Conservation (phyloP, 2,888 invertebrate genomes). For the Diogma glabrata region DNA sequence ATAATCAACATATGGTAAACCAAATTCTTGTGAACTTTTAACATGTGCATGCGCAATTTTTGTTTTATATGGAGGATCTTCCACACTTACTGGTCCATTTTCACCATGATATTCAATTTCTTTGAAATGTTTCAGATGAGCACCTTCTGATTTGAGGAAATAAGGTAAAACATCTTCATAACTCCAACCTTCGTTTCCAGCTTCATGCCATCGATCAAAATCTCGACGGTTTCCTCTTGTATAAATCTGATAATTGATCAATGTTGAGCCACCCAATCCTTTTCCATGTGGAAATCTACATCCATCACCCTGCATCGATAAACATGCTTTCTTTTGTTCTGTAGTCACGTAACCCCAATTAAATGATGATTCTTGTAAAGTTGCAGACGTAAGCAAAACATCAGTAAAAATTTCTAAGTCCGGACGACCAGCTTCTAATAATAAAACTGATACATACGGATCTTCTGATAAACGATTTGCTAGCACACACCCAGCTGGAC, state of each 20-base stretch:
- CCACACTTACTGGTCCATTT: constrained; percentile 49
- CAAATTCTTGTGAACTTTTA: constrained; percentile 50
- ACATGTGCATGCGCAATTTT: constrained; percentile 43
- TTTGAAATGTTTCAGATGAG: constrained; percentile 34
- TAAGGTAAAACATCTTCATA: constrained; percentile 48
- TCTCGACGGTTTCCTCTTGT: constrained; percentile 60
- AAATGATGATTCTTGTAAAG: constrained; percentile 38
- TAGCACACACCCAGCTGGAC: constrained; percentile 58
- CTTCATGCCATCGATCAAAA: constrained; percentile 55
- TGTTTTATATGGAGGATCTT: constrained; percentile 45
- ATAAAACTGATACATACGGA: constrained; percentile 36
- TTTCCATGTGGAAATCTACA: constrained; percentile 44
- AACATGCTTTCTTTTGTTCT: constrained; percentile 51
- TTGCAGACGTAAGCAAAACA: constrained; percentile 30
- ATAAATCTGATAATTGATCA: constrained; percentile 58
- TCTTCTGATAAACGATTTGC: constrained; percentile 37
- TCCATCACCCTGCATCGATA: constrained; percentile 32
- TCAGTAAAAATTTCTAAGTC: constrained; percentile 33
- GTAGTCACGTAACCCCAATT: constrained; percentile 68
- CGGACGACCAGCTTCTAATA: constrained; percentile 41
- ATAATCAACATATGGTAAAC: constrained; percentile 56
- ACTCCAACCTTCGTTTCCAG: constrained; percentile 65
- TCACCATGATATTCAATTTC: constrained; percentile 43
- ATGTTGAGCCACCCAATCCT: constrained; percentile 46
- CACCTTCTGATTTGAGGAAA: constrained; percentile 47